A percentile compares a stretch with the other conserved stretches of the same genome.
These are phyloP conservation scores for Chondrosia reniformis DNA, from an alignment of 37 sponge, comb jelly and placozoan genomes.

Conservation along the genomic window DNA sequence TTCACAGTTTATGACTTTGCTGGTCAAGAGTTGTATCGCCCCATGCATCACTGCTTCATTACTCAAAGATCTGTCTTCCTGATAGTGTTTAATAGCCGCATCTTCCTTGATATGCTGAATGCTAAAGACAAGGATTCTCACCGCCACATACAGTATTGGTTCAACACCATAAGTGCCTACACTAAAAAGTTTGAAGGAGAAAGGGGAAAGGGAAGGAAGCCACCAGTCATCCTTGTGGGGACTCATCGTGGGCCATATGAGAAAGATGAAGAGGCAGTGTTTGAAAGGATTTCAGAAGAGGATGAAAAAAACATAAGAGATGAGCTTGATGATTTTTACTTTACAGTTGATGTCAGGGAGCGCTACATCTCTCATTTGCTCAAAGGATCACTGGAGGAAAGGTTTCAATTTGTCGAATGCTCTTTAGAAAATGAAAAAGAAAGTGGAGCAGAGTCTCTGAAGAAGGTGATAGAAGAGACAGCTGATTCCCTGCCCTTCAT, in stretches of 20 bases:
- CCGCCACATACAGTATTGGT: conserved; percentile 49
- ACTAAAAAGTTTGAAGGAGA: conserved; percentile 3
- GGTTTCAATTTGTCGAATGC: conserved; percentile 11
- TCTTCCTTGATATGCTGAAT: neutral
- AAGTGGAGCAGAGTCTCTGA: conserved; percentile 42
- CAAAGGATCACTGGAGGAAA: neutral
- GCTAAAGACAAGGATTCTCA: neutral
- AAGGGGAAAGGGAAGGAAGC: neutral
- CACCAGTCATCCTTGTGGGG: conserved; percentile 43
- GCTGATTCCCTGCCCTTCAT: conserved; percentile 25
- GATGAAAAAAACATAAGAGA: conserved; percentile 20
- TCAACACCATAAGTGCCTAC: conserved; percentile 50
- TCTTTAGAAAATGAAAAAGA: neutral
- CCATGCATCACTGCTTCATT: conserved; percentile 79
- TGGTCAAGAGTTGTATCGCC: conserved; percentile 56
- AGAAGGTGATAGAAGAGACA: neutral
- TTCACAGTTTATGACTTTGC: conserved; percentile 60
- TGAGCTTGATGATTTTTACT: neutral
- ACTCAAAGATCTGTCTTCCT: conserved; percentile 48
- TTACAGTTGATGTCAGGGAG: neutral
- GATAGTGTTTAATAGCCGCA: conserved; percentile 33
- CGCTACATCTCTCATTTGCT: conserved; percentile 16
- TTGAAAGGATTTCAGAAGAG: neutral
- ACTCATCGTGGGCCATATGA: conserved; percentile 28
- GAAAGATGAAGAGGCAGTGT: neutral